These are phyloP conservation scores for Mesoclemmys tuberculata DNA, from an alignment of 2,113 vertebrate genomes.

Conservation along the genomic window DNA sequence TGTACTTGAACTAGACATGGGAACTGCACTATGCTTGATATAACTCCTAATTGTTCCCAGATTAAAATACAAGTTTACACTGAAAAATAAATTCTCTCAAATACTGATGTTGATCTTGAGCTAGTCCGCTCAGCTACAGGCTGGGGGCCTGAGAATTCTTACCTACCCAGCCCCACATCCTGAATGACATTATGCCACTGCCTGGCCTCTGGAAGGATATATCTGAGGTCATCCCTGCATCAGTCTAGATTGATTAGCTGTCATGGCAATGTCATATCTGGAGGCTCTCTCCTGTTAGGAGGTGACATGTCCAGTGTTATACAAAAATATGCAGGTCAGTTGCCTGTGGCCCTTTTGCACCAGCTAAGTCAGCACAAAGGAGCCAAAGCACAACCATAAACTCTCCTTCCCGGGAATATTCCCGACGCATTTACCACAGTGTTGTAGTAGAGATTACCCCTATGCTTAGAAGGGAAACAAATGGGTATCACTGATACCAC, in stretches of 20 bases:
- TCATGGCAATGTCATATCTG: background rate
- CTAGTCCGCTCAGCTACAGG: fast-evolving
- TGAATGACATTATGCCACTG: background rate
- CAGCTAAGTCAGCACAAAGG: fast-evolving
- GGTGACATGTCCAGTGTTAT: background rate
- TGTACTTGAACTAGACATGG: background rate
- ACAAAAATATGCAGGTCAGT: background rate
- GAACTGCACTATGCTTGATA: background rate
- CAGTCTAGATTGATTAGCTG: background rate
- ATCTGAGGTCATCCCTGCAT: background rate
- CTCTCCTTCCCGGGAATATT: background rate
- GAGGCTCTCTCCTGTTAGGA: background rate
- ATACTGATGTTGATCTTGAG: background rate
- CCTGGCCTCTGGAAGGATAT: background rate
- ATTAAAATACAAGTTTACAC: constrained; percentile 5
- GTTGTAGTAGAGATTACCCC: background rate
- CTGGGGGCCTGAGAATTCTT: fast-evolving
- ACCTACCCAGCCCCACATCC: fast-evolving
- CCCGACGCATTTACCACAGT: background rate
- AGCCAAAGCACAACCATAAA: background rate
- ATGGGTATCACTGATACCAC: background rate
- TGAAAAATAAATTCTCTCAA: background rate
- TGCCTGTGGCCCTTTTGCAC: background rate
- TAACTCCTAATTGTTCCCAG: background rate
- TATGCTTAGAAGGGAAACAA: background rate